Evolutionary conservation across 2,797 vertebrate genomes (phyloP), one percentile per base, ranked within the genome.

Genomic region (Onychomys leucogaster): DNA sequence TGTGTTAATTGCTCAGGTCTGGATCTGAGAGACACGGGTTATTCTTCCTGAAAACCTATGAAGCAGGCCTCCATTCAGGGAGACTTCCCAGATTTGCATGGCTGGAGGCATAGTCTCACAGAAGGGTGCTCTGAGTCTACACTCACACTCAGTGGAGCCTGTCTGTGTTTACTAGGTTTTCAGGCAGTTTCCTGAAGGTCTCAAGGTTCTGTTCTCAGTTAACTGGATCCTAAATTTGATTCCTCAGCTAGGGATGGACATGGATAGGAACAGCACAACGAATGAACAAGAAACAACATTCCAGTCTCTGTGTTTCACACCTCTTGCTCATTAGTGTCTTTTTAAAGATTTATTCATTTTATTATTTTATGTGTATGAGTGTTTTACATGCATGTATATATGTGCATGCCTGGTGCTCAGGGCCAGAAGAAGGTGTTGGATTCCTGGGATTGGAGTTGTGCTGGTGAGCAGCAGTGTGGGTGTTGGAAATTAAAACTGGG

Each of bases 201-300:
- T 61, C 37, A 32, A 5, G 7, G 13, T 23, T 63, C 43, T 5
- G 27, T 27, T 88, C 29, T 87, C 7, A 1, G 10, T 55, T 73
- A 49, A 61, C 13, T 6, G 16, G 19, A 25, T 41, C 85, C 27
- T 8, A 12, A 7, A 43, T n/a, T 67, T 55, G n/a, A 87, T 52
- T 49, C 25, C 43, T 46, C 7, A 67, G 7, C 57, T 19, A 2
- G 49, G 41, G 4, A 46, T 21, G 3, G 57, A 5, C 5, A 27
- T 1, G 1, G 27, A 27, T 8, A 4, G 71, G 82, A 6, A 41
- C 71, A 21, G 5, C 1, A 37, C n/a, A 8, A 12, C 6, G 21
- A 25, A 55, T 0, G 12, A 59, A 61, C 13, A 4, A 6, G 37
- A 23, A 77, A 19, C 37, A 49, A 11, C 21, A 21, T 27, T 23